Base-by-base conservation (phyloP, 2,113 vertebrate species). In the Numenius arquata region DNA sequence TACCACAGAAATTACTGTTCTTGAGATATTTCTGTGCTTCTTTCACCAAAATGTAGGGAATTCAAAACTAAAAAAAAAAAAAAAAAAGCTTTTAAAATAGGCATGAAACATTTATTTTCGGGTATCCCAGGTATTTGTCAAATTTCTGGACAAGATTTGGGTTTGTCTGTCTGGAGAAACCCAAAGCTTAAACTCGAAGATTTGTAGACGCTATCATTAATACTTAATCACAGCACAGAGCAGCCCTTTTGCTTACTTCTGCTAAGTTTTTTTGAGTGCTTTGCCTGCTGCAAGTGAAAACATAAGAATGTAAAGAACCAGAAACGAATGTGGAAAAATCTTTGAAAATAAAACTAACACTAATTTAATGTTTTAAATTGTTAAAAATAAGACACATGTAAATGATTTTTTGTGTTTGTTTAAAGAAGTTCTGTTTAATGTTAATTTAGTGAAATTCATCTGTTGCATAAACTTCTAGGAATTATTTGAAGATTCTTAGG, bases 381-480 rank as follows among this genome's bases (percentile, higher is more conserved):
- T 95, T 90, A 93, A 83, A 95, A 95, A 93, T 68, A 96, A 68
- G 88, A 93, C 67, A 94, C 74, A 88, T 91, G 92, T 90, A 91
- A 92, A 92, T 86, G 61, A 89, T 95, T 96, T 97, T 88, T 95
- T 92, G 53, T 94, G 85, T 94, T 89, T 95, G 88, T 90, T 94
- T 90, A 88, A 96, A 93, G 75, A 84, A 88, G 82, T 87, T 95
- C 90, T 95, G 76, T 93, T 93, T 90, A 90, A 92, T 79, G 80
- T 93, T 95, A 90, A 87, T 95, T 79, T 85, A 83, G 90, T 93
- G 75, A 94, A 94, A 91, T 90, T 93, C 18, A 4, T 40, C 90
- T 55, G 59, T 85, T 96, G 63, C 67, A 95, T 91, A 93, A 94
- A 94, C 88, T 97, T 96, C 90, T 93, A 97, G 85, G 96, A 94